Evolutionary conservation across 2,888 invertebrate species (phyloP).

Genomic region (Schizotus pectinicornis): DNA sequence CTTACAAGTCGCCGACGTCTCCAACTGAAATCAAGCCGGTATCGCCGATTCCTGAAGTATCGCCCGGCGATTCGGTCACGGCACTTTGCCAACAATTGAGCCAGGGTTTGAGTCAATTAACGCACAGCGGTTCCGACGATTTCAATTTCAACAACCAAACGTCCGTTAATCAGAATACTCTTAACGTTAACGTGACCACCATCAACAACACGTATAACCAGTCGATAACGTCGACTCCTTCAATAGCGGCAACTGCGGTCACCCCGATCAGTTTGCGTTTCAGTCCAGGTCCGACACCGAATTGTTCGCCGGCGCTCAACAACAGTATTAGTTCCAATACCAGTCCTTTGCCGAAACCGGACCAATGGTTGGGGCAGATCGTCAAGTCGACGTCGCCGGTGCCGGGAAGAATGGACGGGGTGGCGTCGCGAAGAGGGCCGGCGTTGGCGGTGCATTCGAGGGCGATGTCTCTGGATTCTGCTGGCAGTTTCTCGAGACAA

Average conservation of each 20-base stretch:
- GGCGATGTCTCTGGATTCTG: constrained; percentile 65
- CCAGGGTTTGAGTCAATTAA: constrained; percentile 69
- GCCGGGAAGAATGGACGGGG: constrained; percentile 49
- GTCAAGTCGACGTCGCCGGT: constrained; percentile 64
- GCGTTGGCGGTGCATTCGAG: constrained; percentile 59
- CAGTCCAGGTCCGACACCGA: constrained; percentile 12
- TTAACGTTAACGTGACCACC: constrained; percentile 52
- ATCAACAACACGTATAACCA: constrained; percentile 52
- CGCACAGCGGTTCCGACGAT: constrained; percentile 64
- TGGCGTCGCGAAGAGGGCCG: constrained; percentile 63
- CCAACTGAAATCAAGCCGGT: constrained; percentile 59
- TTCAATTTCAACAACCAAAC: constrained; percentile 65
- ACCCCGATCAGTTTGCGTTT: constrained; percentile 36
- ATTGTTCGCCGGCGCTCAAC: constrained; percentile 25
- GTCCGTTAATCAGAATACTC: constrained; percentile 64
- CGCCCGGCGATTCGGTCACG: constrained; percentile 71
- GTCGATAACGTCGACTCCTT: constrained; percentile 43
- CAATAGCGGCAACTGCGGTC: constrained; percentile 39
- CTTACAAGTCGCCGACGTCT: constrained; percentile 51
- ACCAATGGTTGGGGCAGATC: constrained; percentile 82
- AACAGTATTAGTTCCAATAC: constrained; percentile 38
- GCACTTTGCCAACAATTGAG: constrained; percentile 80
- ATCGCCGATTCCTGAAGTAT: constrained; percentile 79
- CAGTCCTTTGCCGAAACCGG: constrained; percentile 72
- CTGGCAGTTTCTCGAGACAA: constrained; percentile 40